Evolutionary conservation across 2,797 vertebrate genomes (phyloP).

Genomic region (Lacerta agilis): DNA sequence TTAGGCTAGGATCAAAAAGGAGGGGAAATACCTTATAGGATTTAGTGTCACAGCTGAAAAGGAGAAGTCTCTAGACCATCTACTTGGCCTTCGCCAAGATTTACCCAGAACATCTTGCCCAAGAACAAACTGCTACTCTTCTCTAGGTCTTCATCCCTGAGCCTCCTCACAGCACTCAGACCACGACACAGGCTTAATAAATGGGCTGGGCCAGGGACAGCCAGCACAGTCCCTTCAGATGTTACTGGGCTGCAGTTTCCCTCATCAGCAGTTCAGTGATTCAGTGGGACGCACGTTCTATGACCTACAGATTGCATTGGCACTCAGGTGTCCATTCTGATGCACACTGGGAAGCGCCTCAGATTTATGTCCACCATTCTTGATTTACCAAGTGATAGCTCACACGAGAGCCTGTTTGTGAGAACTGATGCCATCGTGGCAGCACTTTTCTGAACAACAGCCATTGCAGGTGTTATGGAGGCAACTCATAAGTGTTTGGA

Average conservation of each 20-base stretch:
- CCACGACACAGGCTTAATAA: neutral
- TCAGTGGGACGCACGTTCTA: too few relatives aligned
- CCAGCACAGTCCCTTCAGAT: neutral
- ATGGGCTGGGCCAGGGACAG: neutral
- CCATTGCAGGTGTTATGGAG: neutral
- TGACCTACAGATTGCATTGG: too few relatives aligned
- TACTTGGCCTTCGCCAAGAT: too few relatives aligned
- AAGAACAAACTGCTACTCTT: neutral
- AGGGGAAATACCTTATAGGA: neutral
- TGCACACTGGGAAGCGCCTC: neutral
- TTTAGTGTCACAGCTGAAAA: neutral
- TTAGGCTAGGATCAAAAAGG: neutral
- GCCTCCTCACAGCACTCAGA: neutral
- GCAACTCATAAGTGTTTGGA: neutral
- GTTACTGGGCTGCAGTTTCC: neutral
- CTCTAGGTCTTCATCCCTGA: neutral
- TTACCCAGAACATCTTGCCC: neutral
- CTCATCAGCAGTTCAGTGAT: too few relatives aligned
- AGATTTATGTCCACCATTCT: neutral
- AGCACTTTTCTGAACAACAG: neutral
- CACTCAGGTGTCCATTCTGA: too few relatives aligned
- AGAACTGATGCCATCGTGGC: neutral
- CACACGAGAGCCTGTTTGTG: neutral
- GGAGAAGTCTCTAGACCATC: neutral
- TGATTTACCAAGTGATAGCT: neutral